phyloP scores from a whole-genome alignment of 2,888 invertebrate species.

The Meghimatium bilineatum region DNA sequence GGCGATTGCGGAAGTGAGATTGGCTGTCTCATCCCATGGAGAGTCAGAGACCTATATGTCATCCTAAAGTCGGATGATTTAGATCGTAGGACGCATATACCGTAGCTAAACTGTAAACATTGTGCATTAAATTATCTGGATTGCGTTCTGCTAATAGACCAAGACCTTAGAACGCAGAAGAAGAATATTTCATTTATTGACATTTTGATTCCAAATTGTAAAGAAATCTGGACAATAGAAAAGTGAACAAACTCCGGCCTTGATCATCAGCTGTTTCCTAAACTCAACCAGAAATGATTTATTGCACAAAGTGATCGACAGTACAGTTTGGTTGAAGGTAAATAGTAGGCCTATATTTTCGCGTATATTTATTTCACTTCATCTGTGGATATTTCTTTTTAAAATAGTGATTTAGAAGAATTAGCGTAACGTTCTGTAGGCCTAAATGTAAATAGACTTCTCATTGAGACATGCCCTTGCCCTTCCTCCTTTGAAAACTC shows the following conservation, averaged over 20 bases:
- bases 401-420: neutral
- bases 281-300: neutral
- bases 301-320: neutral
- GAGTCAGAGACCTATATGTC: too few species aligned
- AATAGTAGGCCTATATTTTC: too few species aligned
- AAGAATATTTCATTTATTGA: too few species aligned
- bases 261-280: conserved; percentile 4
- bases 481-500: neutral
- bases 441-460: neutral
- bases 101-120: too few species aligned
- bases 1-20: too few species aligned
- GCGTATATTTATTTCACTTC: neutral
- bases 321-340: neutral
- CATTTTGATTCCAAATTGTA: neutral
- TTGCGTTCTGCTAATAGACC: too few species aligned
- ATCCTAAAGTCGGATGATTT: too few species aligned
- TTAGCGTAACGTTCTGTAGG: too few species aligned
- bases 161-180: too few species aligned
- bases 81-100: too few species aligned
- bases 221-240: conserved; percentile 10
- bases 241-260: conserved; percentile 7
- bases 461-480: neutral
- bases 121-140: too few species aligned
- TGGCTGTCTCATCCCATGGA: too few species aligned
- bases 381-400: neutral